phyloP scores from a whole-genome alignment of 2,888 invertebrate species.

The Byasa hedistus region DNA sequence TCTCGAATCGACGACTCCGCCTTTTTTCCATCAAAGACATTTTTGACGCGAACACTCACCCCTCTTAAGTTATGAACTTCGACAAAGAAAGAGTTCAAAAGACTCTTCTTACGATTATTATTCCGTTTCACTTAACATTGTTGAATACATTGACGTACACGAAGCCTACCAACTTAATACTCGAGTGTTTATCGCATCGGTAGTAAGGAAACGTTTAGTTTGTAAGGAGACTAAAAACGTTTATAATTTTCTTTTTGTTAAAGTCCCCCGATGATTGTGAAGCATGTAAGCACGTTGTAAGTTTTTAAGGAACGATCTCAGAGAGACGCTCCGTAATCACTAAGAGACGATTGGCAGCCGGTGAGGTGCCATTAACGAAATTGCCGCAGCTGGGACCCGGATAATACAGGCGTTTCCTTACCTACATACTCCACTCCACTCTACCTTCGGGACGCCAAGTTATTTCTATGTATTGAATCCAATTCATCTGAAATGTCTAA shows the following conservation, averaged over 20 bases:
- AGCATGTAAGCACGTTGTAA: conserved; percentile 7
- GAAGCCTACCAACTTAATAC: no score
- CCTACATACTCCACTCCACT: not conserved
- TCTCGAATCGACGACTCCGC: conserved; percentile 14
- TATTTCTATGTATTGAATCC: not conserved
- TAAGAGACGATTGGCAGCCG: conserved; percentile 20
- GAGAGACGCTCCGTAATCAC: conserved; percentile 14
- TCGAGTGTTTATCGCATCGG: no score
- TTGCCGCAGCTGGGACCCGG: conserved; percentile 15
- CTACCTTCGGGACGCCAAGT: not conserved
- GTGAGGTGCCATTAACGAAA: conserved; percentile 17
- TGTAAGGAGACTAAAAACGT: no score
- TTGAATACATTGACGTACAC: conserved; percentile 1
- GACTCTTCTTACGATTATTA: conserved; percentile 19
- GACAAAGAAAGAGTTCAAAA: conserved; percentile 25
- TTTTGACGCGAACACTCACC: conserved; percentile 12
- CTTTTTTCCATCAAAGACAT: conserved; percentile 22
- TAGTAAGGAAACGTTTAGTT: no score
- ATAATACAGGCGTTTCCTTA: conserved; percentile 13
- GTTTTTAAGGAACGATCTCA: conserved; percentile 3
- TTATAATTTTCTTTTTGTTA: not conserved
- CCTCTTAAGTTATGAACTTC: conserved; percentile 27
- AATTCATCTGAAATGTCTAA: not conserved
- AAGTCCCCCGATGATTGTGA: conserved; percentile 1
- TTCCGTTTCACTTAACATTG: conserved; percentile 18